Evolutionary conservation across 2,113 vertebrate species (phyloP), one percentile per base, ranked within the genome.

Genomic region (Peromyscus californicus): DNA sequence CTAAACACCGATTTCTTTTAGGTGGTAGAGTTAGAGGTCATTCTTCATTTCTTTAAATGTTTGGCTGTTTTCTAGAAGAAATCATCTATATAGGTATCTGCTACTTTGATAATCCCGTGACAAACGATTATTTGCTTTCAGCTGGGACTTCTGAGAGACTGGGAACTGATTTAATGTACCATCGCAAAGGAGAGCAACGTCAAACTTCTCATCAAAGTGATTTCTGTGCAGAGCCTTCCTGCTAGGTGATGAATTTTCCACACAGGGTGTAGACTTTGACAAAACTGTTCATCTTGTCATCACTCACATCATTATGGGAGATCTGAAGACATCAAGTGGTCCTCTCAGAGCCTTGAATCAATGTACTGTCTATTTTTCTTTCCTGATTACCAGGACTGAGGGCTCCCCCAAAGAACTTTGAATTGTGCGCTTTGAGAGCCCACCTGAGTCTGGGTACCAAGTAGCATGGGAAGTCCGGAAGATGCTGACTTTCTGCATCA

Each of bases 1-100:
- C 39, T 85, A 31, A 85, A 88, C 51, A 39, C 54, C 15, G 87
- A 26, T 72, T 19, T 59, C 69, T 74, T 74, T 89, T 70, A 70
- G 54, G 88, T 82, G 61, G 74, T n/a, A 5, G 48, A 57, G n/a
- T 80, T 59, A 84, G 78, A 74, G 42, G n/a, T 45, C 91, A 87
- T 69, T 89, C 85, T 59, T 48, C 75, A 82, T 95, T 83, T 92
- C 59, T 91, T 89, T 86, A 89, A 85, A 51, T 4, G 42, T 91
- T 80, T 33, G 72, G 21, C 33, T 54, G 31, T 95, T 97, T 93
- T 93, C 74, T 93, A 42, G 93, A 91, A 85, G 54, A 82, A 93
- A 93, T 45, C 8, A 91, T 31, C 36, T n/a, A 11, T 42, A 29
- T 8, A 79, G 57, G 54, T 79, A 33, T 31, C 9, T 17, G 42